Base-by-base conservation (phyloP, 1,140 invertebrate species). In the Agraylea sexmaculata region DNA sequence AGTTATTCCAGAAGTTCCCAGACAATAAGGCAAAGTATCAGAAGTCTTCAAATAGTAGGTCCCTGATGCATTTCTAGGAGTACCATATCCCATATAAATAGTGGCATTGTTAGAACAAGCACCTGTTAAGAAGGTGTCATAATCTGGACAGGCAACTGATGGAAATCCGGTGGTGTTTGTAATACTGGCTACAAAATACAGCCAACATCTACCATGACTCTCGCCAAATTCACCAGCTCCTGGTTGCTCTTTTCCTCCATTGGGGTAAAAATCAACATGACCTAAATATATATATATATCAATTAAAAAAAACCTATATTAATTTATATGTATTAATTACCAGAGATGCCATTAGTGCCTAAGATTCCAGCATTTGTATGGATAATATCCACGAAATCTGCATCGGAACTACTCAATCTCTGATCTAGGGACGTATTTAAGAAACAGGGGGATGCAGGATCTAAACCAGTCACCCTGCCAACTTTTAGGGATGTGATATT, bases 331-430 rank as follows among this genome's bases (percentile, higher is more conserved):
- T n/a, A n/a, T n/a, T n/a, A n/a, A n/a, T n/a, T n/a, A n/a, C n/a
- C n/a, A n/a, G n/a, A n/a, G n/a, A n/a, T n/a, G n/a, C n/a, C n/a
- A n/a, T n/a, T n/a, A n/a, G n/a, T n/a, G n/a, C 80, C 81, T 46
- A 74, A 78, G 12, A 72, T 73, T 3, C 74, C 74, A 1, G 78
- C 76, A 53, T 80, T 83, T 0, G 79, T 82, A 48, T 82, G 79
- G 59, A 78, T 64, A 0, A 77, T 69, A 48, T 77, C 62, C 4
- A 78, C 74, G 23, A 76, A 75, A 22, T 75, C 66, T 1, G 75
- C 76, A 34, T 78, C 68, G 0, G 70, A 68, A 4, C 66, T 60
- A 41, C 75, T 70, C 16, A 78, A 47, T 16, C 72, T 58, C 10
- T 72, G 68, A 0, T 63, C 57, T 0, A 63, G 54, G 2, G 59